Evolutionary conservation across 1,140 invertebrate species (phyloP), one percentile per base, ranked within the genome.

Genomic region (Scaptomyza hsui): DNA sequence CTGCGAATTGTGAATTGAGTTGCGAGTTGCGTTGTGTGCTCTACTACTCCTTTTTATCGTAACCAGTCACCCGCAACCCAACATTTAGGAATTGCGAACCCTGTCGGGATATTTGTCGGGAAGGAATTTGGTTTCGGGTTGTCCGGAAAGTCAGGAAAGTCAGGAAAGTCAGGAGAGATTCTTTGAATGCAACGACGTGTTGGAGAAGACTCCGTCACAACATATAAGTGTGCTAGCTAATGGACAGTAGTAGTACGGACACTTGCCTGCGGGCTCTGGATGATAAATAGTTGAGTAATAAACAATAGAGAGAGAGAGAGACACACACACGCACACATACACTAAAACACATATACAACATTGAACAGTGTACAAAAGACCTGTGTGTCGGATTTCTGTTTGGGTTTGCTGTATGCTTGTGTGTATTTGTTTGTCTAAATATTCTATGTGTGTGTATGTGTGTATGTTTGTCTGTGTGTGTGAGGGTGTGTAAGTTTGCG

Each of bases 1-100:
- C 97, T 98, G 92, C 81, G 89, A 90, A 90, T 82, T 90, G 89
- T 81, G 75, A 88, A 88, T 29, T 89, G 83, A 79, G 79, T 83
- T 88, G 78, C 73, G 64, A 77, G 77, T 88, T 79, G 79, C 74
- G 24, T 62, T 69, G 67, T 64, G 42, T 59, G 45, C 63, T 57
- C 44, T 57, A 52, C 68, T 53, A 55, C 45, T 70, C 51, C 42
- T 4, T 10, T 45, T 26, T 47, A 39, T 51, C 19, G 29, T 47
- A 18, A 52, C 32, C 49, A 37, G 32, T 39, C 39, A 21, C 49
- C 49, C 49, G 49, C 49, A 52, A 52, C 32, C 48, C 29, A 29
- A 1, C 6, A 16, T n/a, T 19, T 26, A n/a, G 29, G 49, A 35
- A 51, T 52, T 16, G 29, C 12, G 24, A 21, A 13, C 4, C 18